These are phyloP conservation scores for Xenopus tropicalis DNA, from an alignment of 2,113 vertebrate genomes.

Conservation along the genomic window UCB_Xtro_10.0 CM004450.2:85022501-85023000, in stretches of 20 bases:
- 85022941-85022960: not conserved
- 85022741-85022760: not conserved
- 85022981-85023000: not conserved
- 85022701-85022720: slow-evolving; percentile 3
- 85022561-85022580: not conserved
- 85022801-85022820: slow-evolving; percentile 4
- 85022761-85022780: slow-evolving; percentile 4
- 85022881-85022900: not conserved
- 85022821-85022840: not conserved
- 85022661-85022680: not conserved
- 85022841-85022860: not conserved
- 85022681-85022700: not conserved
- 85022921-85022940: not conserved
- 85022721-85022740: slow-evolving; percentile 1
- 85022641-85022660: not conserved
- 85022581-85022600: slow-evolving; percentile 3
- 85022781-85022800: not conserved
- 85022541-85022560: not conserved
- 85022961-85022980: not conserved
- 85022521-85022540: slow-evolving; percentile 6
- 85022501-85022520: not conserved
- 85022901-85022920: not conserved
- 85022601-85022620: not conserved
- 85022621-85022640: slow-evolving; percentile 8
- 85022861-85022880: not conserved